Base-by-base conservation (phyloP, 1,140 invertebrate species). In the Drosophila eugracilis region DNA sequence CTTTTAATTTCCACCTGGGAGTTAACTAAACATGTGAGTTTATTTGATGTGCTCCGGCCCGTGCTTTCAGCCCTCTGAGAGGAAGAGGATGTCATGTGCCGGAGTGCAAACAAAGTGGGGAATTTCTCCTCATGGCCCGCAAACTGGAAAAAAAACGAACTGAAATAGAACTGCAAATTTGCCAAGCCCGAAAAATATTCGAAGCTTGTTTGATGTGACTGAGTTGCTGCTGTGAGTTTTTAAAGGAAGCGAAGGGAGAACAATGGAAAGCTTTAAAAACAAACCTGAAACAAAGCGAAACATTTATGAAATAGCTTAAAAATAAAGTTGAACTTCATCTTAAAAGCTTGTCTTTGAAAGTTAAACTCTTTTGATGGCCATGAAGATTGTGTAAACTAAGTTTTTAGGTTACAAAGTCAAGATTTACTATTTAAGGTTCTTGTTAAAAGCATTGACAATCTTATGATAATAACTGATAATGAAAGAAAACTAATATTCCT, bases 1-100 rank as follows among this genome's bases (percentile, higher is more conserved):
- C 66, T 77, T 83, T 83, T 83, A 83, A 84, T 83, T 83, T 84
- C 58, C 79, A 84, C 78, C 76, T 84, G 73, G 54, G 42, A 78
- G 78, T 83, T 83, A 83, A 81, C 78, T 83, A 78, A 81, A 81
- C 78, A 81, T 81, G 75, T 57, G 67, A 81, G 78, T 81, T 78
- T 83, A 81, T 84, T 83, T 84, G 81, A 84, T 83, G 79, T 83
- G 9, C 34, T 52, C 36, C 28, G 34, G 24, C 36, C 32, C n/a
- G n/a, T n/a, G n/a, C 44, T 15, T 7, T 17, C 19, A n/a, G 14
- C 12, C 24, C 12, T 15, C 6, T 1, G 14, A 26, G 42, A 24
- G 28, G n/a, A 52, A 42, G 45, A 67, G 63, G 63, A 67, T 66
- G 60, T 67, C 45, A 52, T 50, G 63, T 67, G 63, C 63, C 60